A percentile compares a stretch with the other conserved stretches of the same genome.
Evolutionary conservation across 2,113 vertebrate species (phyloP).

Genomic region (Anarrhichthys ocellatus): DNA sequence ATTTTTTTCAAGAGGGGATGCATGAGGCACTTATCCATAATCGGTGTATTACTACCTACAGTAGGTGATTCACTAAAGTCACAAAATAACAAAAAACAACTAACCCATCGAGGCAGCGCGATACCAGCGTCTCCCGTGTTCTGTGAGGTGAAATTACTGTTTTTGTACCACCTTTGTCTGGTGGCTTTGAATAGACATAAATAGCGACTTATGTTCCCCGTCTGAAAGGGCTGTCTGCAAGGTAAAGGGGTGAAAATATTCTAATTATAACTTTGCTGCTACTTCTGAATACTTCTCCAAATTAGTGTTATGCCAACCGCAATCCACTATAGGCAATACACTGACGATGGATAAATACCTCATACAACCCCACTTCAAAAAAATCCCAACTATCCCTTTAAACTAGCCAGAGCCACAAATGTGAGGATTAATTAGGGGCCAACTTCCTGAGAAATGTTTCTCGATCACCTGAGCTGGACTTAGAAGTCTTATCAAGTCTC

Average conservation of each 20-base stretch:
- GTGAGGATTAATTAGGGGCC: constrained; percentile 6
- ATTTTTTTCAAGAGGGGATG: background rate
- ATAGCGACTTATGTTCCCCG: background rate
- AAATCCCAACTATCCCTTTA: background rate
- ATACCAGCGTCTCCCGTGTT: too few species aligned
- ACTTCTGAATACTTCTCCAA: background rate
- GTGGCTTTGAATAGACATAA: background rate
- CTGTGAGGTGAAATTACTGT: background rate
- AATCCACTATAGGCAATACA: background rate
- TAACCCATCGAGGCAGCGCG: too few species aligned
- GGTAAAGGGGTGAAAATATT: background rate
- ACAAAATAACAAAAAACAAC: too few species aligned
- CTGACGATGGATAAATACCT: background rate
- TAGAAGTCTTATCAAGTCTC: constrained; percentile 39
- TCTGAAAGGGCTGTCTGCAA: background rate
- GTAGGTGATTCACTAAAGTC: background rate
- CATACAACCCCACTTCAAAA: background rate
- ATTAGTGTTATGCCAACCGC: background rate
- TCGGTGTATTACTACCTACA: too few species aligned
- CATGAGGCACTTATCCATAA: background rate
- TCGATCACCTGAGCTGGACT: constrained; percentile 15
- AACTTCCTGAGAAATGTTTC: background rate
- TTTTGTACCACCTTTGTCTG: background rate
- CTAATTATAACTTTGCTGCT: background rate
- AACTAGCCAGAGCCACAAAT: background rate